Base-by-base conservation (phyloP, 2,113 vertebrate species). In the Chloroceryle aenea region DNA sequence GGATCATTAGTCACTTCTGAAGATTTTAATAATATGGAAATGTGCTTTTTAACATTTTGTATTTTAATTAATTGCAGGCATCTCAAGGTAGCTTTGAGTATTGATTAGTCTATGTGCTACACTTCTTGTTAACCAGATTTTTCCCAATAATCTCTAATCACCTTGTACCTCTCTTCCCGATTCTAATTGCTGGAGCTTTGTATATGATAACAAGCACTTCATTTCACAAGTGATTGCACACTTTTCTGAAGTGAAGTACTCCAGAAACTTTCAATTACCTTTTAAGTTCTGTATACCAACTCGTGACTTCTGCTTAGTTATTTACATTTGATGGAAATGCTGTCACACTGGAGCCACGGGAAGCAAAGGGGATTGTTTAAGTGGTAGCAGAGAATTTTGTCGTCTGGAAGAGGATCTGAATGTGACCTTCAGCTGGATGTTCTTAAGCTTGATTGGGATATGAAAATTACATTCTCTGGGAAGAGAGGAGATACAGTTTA, bases 171-270 rank as follows among this genome's bases (percentile, higher is more conserved):
- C 80, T 89, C 30, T 79, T 79, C 73, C 85, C 95, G 89, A 95
- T 90, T 94, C 84, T 95, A 91, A 97, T 96, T 95, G 67, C 47
- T 83, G 27, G 47, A 93, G 47, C 55, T 89, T 81, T 95, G 86
- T 96, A 45, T 95, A 77, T 79, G 40, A 82, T 84, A 93, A 89
- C 74, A 78, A 76, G 75, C 90, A 86, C 89, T 97, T 97, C 67
- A 95, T 52, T 78, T 95, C 91, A 93, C 40, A 95, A 97, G 95
- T 97, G 93, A 97, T 97, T 96, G 73, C 93, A 73, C 56, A 55
- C 56, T 68, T 88, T 94, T 96, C 61, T 85, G 42, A 94, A 96
- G 89, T 80, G 81, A 96, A 90, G 77, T 82, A 76, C 89, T 94
- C 79, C 79, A 96, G 63, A 93, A 97, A 94, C 86, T 94, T 96